Percentiles rank a stretch among this genome's conserved stretches.
Evolutionary conservation across 2,797 vertebrate species (phyloP).

Genomic region (Tiaroga cobitis): DNA sequence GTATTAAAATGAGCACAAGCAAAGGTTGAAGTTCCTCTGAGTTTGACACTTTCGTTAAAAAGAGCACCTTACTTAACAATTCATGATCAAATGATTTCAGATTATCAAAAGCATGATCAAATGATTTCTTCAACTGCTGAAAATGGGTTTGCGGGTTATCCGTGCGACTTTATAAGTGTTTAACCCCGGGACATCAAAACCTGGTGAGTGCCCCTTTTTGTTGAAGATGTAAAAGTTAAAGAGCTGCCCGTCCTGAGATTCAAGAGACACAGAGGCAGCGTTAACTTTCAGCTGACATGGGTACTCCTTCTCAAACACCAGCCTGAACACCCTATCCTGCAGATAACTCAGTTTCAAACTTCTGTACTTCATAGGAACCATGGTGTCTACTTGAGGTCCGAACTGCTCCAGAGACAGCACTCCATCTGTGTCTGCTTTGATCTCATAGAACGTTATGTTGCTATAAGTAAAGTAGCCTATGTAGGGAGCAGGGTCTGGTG

Average conservation of each 20-base stretch:
- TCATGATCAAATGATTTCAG: neutral
- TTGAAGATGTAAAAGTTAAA: conserved; percentile 87
- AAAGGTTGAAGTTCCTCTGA: conserved; percentile 2
- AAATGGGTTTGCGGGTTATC: conserved; percentile 78
- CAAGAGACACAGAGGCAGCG: conserved; percentile 84
- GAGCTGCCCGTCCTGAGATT: conserved; percentile 88
- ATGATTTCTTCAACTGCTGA: conserved; percentile 63
- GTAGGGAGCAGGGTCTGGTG: conserved; percentile 82
- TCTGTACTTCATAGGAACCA: conserved; percentile 82
- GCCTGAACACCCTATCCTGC: conserved; percentile 86
- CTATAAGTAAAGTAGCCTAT: conserved; percentile 87
- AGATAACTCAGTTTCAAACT: conserved; percentile 86
- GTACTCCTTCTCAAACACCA: conserved; percentile 88
- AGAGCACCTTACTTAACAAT: neutral
- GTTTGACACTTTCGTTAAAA: conserved; percentile 20
- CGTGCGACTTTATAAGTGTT: conserved; percentile 89
- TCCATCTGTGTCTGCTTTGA: conserved; percentile 76
- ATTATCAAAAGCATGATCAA: neutral
- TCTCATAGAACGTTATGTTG: conserved; percentile 91
- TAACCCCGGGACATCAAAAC: conserved; percentile 89
- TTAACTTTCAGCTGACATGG: conserved; percentile 86
- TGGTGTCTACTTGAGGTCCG: conserved; percentile 84
- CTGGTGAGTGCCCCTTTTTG: conserved; percentile 82
- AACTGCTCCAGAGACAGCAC: conserved; percentile 90
- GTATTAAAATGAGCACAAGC: neutral